phyloP scores from a whole-genome alignment of 2,113 vertebrate genomes.

The Eptatretus burgeri region DNA sequence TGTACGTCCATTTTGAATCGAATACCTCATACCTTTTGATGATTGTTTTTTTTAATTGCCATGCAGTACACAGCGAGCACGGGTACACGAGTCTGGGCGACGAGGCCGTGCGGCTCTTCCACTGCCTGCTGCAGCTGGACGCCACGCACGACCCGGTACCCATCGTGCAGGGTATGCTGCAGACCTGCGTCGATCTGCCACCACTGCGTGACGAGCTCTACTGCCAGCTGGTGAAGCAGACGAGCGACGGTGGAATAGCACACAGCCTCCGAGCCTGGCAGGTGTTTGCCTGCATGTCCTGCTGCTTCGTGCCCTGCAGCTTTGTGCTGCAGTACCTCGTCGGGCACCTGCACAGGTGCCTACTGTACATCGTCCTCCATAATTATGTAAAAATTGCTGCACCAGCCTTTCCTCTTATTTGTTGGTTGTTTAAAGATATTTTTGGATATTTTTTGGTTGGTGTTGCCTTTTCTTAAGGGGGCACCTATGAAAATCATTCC shows the following conservation, averaged over 20 bases:
- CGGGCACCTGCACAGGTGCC: constrained; percentile 59
- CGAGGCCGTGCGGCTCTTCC: constrained; percentile 68
- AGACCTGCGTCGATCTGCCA: constrained; percentile 72
- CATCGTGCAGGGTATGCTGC: constrained; percentile 79
- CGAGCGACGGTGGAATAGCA: constrained; percentile 19
- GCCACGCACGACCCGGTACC: constrained; percentile 35
- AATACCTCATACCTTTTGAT: too few species aligned
- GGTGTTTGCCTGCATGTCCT: constrained; percentile 88
- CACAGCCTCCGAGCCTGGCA: constrained; percentile 72
- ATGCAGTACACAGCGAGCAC: constrained; percentile 22
- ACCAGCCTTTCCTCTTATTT: too few species aligned
- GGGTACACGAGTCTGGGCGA: constrained; percentile 53
- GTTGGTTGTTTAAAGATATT: too few species aligned
- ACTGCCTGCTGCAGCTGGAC: constrained; percentile 77
- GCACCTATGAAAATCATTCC: too few species aligned
- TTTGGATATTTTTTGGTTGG: too few species aligned
- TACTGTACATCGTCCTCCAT: too few species aligned
- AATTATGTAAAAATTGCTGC: too few species aligned
- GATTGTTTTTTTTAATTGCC: constrained; percentile 7
- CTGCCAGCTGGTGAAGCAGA: constrained; percentile 93
- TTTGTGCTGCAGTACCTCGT: constrained; percentile 41
- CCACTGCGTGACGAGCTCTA: constrained; percentile 80
- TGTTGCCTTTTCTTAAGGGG: too few species aligned
- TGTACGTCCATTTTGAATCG: constrained; percentile 21
- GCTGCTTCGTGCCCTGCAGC: constrained; percentile 55